Percentiles rank a stretch among this genome's conserved stretches.
Conservation (phyloP, 1,140 invertebrate genomes). For the Zaprionus nigranus region DNA sequence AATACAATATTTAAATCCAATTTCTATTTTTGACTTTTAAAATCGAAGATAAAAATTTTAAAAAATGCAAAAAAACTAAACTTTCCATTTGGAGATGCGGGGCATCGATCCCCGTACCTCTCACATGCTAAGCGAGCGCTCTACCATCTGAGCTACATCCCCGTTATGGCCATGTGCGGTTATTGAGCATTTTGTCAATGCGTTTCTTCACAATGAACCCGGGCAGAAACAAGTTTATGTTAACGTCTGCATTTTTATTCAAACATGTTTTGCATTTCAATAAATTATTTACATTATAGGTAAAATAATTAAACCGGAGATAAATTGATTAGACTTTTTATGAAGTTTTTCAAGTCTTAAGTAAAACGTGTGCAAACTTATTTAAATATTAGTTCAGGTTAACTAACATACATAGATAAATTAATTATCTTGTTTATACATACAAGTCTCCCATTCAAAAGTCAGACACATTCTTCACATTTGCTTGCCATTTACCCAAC, state of each 20-base stretch:
- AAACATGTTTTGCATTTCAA: background rate
- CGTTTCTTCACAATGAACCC: background rate
- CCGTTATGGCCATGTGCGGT: background rate
- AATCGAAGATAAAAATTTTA: background rate
- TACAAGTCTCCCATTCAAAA: background rate
- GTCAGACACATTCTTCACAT: constrained; percentile 14
- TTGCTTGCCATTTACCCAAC: constrained; percentile 2
- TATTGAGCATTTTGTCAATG: background rate
- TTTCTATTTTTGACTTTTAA: background rate
- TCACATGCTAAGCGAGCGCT: constrained; percentile 94
- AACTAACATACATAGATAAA: constrained; percentile 1
- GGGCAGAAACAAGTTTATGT: background rate
- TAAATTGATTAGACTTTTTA: background rate
- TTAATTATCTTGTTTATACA: background rate
- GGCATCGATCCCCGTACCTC: constrained; percentile 93
- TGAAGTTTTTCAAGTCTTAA: background rate
- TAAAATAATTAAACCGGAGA: background rate
- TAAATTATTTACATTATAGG: background rate
- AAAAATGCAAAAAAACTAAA: constrained; percentile 5
- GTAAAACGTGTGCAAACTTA: background rate
- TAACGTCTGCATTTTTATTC: background rate
- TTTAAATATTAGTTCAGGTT: background rate
- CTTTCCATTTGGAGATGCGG: constrained; percentile 86
- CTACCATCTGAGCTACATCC: constrained; percentile 89
- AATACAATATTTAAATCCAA: constrained; percentile 1